Evolutionary conservation across 2,113 vertebrate species (phyloP).

Genomic region (Cettia cetti): DNA sequence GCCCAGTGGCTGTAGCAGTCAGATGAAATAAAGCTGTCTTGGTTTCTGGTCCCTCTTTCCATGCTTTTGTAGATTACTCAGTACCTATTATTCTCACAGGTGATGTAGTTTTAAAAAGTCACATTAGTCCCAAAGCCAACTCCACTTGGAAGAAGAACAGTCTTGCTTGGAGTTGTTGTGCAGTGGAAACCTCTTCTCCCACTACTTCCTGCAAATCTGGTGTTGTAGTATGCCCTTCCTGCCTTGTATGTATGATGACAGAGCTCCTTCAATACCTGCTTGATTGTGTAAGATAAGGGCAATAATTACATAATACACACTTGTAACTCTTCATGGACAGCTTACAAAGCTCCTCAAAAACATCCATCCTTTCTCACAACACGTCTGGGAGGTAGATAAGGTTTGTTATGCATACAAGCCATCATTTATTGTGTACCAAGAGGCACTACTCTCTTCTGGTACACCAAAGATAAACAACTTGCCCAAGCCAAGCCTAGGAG

Average conservation of each 20-base stretch:
- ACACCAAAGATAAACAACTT: slow-evolving; percentile 4
- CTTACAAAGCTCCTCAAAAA: slow-evolving; percentile 37
- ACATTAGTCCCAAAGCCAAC: neutral
- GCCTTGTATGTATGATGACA: neutral
- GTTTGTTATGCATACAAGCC: neutral
- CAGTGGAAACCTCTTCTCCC: neutral
- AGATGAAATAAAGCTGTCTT: neutral
- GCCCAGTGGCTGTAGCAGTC: neutral
- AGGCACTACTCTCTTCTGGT: neutral
- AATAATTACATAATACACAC: neutral
- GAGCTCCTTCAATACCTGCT: neutral
- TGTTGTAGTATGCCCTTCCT: neutral
- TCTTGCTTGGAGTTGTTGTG: neutral
- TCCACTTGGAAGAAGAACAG: neutral
- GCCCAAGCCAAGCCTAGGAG: slow-evolving; percentile 19
- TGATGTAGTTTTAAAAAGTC: neutral
- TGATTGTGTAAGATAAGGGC: slow-evolving; percentile 19
- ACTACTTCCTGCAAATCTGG: neutral
- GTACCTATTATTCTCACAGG: neutral
- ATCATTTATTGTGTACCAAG: neutral
- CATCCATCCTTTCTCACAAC: neutral
- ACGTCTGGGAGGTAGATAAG: slow-evolving; percentile 1
- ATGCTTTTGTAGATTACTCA: neutral
- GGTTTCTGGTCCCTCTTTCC: neutral
- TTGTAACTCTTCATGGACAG: neutral